Evolutionary conservation across 2,797 vertebrate species (phyloP), one percentile per base, ranked within the genome.

Genomic region (Petrocephalus sullivani): DNA sequence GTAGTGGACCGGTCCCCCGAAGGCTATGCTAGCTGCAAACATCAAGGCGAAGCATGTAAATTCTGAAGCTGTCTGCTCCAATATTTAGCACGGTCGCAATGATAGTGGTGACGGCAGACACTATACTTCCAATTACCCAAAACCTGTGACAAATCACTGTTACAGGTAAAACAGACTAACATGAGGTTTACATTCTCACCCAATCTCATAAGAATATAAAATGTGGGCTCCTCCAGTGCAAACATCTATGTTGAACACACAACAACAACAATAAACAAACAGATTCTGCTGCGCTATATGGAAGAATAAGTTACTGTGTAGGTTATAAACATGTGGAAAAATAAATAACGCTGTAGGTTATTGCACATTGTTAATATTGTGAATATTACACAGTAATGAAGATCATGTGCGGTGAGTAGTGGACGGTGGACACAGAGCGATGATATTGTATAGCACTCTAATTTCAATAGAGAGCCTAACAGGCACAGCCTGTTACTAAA

Each of bases 11-110:
- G 12, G 23, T 23, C 64, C 64, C 14, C 4, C 1, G 23, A 6
- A 33, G 64, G 9, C 64, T 67, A 33, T 4, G 83, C 51, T 41
- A n/a, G 14, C 71, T 46, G 71, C 33, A 19, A 46, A 78, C 19
- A 9, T 83, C 81, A 53, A 51, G 41, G 49, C 19, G 75, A 51
- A 21, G 7, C 16, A 51, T 46, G n/a, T 49, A 10, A 67, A 88
- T 88, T 90, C 89, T 86, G 61, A 90, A 84, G 87, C 87, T 89
- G 87, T 90, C 87, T 53, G 87, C 54, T 28, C 49, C 14, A 37
- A 51, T 87, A 51, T 64, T 86, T 78, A 46, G 87, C 71, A 51
- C 10, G 28, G 61, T 9, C 1, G 61, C 23, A 33, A 67, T 54
- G 37, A 28, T 9, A 28, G 21, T 12, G 21, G 21, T 64, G 61